Evolutionary conservation across 2,888 invertebrate species (phyloP).

Genomic region (Candidula unifasciata): DNA sequence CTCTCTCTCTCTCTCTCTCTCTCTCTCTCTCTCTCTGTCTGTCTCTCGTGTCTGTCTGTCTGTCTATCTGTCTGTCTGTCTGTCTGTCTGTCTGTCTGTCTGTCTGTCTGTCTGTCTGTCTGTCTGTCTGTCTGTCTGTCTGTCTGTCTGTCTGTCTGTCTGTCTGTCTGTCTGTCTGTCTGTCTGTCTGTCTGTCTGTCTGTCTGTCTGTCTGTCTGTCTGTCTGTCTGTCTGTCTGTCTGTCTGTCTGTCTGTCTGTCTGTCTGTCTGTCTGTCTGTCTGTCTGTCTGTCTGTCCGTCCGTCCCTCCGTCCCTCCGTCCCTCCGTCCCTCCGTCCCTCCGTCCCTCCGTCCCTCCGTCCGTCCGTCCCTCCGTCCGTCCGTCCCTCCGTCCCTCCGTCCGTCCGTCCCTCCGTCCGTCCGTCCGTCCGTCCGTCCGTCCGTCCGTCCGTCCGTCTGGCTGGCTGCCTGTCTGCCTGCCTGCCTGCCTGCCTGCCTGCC

Average conservation of each 20-base stretch:
- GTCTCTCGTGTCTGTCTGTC: conserved; percentile 24
- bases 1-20: conserved; percentile 22
- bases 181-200: conserved; percentile 21
- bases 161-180: not conserved
- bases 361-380: no score
- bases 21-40: conserved; percentile 24
- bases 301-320: not conserved
- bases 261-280: not conserved
- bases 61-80: not conserved
- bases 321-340: not conserved
- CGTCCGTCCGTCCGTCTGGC: no score
- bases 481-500: no score
- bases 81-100: conserved; percentile 31
- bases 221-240: not conserved
- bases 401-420: not conserved
- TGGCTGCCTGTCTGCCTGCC: no score
- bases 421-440: no score
- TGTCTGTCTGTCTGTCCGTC: not conserved
- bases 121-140: conserved; percentile 3
- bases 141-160: conserved; percentile 1
- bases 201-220: no score
- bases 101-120: conserved; percentile 33
- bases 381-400: no score
- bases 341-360: not conserved
- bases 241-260: not conserved